Conservation (phyloP, 2,888 invertebrate species). For the Philhelius pedissequus region DNA sequence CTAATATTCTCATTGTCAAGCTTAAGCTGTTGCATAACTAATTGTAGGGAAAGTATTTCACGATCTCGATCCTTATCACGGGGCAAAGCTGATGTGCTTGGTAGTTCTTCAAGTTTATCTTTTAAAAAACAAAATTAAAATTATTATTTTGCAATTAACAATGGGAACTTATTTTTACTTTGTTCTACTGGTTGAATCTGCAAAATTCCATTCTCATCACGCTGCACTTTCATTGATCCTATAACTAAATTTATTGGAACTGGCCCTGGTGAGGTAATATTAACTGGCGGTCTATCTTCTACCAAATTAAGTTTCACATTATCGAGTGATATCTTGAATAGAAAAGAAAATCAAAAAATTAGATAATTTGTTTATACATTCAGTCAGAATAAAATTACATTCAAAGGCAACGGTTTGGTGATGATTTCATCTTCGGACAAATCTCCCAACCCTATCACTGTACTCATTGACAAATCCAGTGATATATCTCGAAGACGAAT, state of each 20-base stretch:
- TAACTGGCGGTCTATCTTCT: constrained; percentile 90
- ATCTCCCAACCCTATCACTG: constrained; percentile 89
- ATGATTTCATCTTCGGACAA: constrained; percentile 93
- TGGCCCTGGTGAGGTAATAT: constrained; percentile 90
- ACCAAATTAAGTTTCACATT: constrained; percentile 87
- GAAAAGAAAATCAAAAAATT: not conserved
- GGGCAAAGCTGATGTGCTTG: not conserved
- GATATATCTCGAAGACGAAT: constrained; percentile 84
- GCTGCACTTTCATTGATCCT: constrained; percentile 84
- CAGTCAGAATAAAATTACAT: constrained; percentile 80
- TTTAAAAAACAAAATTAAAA: not conserved
- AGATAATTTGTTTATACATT: not conserved
- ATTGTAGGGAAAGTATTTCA: constrained; percentile 79
- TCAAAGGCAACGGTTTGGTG: constrained; percentile 88
- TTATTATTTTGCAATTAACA: not conserved
- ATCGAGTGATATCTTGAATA: constrained; percentile 88
- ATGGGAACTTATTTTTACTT: not conserved
- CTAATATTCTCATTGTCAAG: constrained; percentile 84
- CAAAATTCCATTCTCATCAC: constrained; percentile 87
- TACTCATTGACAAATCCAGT: constrained; percentile 88
- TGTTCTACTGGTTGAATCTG: constrained; percentile 82
- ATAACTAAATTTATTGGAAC: constrained; percentile 88
- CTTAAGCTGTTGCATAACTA: constrained; percentile 81
- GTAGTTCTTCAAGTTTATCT: constrained; percentile 9
- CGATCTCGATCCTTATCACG: constrained; percentile 78